A percentile compares a stretch with the other conserved stretches of the same genome.
These are phyloP conservation scores for Salvator merianae DNA, from an alignment of 2,113 vertebrate genomes.

Conservation along the genomic window DNA sequence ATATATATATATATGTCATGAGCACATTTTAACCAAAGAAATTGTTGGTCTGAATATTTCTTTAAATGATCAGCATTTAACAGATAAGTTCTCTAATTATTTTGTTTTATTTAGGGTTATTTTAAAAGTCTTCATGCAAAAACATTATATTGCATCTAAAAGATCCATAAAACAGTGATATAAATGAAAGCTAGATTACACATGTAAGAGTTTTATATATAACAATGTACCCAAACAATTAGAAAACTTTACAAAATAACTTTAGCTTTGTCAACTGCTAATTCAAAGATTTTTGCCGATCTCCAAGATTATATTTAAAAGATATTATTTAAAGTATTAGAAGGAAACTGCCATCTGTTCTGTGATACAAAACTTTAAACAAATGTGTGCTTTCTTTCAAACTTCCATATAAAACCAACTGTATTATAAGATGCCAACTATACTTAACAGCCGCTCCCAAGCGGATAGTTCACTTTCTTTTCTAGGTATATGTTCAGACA, in stretches of 20 bases:
- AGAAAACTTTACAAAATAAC: neutral
- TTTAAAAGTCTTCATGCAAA: neutral
- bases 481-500: neutral
- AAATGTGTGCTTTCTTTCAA: neutral
- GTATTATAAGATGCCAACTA: slow-evolving; percentile 1
- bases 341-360: slow-evolving; percentile 1
- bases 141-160: neutral
- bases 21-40: neutral
- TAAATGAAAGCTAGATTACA: neutral
- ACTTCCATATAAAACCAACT: neutral
- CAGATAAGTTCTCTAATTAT: neutral
- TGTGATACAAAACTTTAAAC: neutral
- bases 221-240: neutral
- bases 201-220: neutral
- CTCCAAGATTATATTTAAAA: slow-evolving; percentile 16
- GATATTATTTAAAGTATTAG: neutral
- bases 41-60: neutral
- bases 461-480: neutral
- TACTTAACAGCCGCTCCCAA: slow-evolving; percentile 19
- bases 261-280: neutral
- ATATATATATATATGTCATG: too few relatives aligned
- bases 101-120: neutral
- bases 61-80: neutral
- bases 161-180: neutral
- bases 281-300: neutral